Conservation (phyloP, 2,113 vertebrate species). For the Chiloscyllium plagiosum region DNA sequence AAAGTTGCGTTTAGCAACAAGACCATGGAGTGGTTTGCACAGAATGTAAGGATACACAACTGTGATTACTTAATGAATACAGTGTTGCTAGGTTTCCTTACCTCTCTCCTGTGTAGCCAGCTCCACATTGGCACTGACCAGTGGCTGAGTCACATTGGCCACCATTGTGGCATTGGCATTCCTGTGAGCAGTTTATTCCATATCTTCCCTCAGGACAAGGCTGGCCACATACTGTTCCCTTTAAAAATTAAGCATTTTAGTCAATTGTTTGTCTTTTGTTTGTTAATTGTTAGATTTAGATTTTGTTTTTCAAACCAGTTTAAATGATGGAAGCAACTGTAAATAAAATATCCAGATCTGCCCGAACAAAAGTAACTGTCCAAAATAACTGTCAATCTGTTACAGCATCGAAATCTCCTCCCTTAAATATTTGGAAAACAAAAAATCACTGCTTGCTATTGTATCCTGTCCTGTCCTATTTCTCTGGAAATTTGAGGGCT, state of each 20-base stretch:
- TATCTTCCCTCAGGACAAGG: slow-evolving; percentile 85
- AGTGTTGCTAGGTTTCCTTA: slow-evolving; percentile 49
- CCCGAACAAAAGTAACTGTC: neutral
- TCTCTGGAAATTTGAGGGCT: no score
- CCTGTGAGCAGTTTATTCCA: slow-evolving; percentile 86
- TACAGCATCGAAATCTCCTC: no score
- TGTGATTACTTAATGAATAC: neutral
- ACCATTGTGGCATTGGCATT: slow-evolving; percentile 93
- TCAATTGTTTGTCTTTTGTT: neutral
- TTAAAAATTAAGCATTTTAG: neutral
- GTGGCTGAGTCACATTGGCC: slow-evolving; percentile 66
- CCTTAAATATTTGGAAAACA: no score
- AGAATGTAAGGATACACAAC: neutral
- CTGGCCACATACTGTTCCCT: slow-evolving; percentile 93
- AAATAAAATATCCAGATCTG: neutral
- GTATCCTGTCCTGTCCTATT: no score
- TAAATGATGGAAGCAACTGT: neutral
- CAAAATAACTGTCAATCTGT: no score
- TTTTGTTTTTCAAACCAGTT: neutral
- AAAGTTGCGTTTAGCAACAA: neutral
- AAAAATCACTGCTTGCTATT: no score
- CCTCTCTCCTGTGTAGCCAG: slow-evolving; percentile 86
- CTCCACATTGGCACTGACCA: slow-evolving; percentile 79
- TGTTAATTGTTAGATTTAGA: neutral
- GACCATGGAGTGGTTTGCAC: neutral